Conservation (phyloP, 1,140 invertebrate genomes). For the Solenopsis fugax region DNA sequence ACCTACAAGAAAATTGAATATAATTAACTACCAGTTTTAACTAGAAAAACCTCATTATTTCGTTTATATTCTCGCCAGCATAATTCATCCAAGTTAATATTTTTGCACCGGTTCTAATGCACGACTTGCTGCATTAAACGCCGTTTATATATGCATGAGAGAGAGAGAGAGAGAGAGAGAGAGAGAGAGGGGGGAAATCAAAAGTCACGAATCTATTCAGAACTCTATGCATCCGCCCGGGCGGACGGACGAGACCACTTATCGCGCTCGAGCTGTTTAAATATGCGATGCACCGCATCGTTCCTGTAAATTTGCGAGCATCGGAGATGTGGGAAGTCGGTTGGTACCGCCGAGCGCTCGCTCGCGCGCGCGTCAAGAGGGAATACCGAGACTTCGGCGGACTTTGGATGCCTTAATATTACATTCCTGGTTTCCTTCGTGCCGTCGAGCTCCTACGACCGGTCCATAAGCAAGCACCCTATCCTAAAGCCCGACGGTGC, state of each 20-base stretch:
- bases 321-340: constrained; percentile 61
- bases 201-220: constrained; percentile 50
- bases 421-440: constrained; percentile 79
- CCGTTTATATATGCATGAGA: background rate
- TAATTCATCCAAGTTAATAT: background rate
- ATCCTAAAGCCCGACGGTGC: constrained; percentile 51
- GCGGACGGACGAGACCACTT: constrained; percentile 54
- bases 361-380: constrained; percentile 59
- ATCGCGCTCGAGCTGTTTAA: constrained; percentile 67
- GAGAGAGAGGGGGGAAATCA: constrained; percentile 7
- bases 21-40: background rate
- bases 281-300: constrained; percentile 61
- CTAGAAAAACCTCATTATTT: background rate
- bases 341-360: background rate
- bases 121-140: background rate
- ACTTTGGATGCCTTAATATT: constrained; percentile 81
- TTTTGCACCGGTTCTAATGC: background rate
- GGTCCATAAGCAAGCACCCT: constrained; percentile 63
- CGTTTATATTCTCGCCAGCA: background rate
- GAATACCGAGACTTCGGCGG: constrained; percentile 78
- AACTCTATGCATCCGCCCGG: constrained; percentile 23
- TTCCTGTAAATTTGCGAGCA: constrained; percentile 72
- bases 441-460: constrained; percentile 77
- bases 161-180: background rate
- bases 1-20: background rate